A percentile compares a stretch with the other conserved stretches of the same genome.
Evolutionary conservation across 2,888 invertebrate species (phyloP).

Genomic region (Podabrus alpinus): DNA sequence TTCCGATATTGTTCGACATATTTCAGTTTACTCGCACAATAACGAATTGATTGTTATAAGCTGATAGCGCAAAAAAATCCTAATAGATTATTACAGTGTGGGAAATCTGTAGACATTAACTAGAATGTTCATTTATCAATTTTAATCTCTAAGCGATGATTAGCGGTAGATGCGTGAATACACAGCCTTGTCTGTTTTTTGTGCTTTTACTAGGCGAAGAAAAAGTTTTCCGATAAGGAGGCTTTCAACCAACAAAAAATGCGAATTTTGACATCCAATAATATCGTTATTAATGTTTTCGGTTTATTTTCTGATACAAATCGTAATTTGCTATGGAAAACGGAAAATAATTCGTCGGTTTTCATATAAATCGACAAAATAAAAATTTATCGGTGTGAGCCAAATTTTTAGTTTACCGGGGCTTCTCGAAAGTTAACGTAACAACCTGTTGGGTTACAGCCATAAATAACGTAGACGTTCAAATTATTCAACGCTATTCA

Average conservation of each 20-base stretch:
- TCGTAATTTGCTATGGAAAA: background rate
- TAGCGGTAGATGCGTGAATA: conserved; percentile 13
- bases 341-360: background rate
- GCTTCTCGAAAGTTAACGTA: background rate
- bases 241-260: background rate
- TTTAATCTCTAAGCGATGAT: conserved; percentile 10
- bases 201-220: conserved; percentile 2
- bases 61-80: background rate
- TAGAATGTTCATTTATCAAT: conserved; percentile 10
- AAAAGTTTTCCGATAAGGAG: background rate
- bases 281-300: background rate
- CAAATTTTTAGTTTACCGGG: background rate
- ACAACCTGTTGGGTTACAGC: background rate
- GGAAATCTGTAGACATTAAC: background rate
- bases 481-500: too few species aligned
- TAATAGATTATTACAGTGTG: background rate
- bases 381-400: background rate
- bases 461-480: too few species aligned
- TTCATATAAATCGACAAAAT: background rate
- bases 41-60: background rate
- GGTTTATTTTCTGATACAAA: background rate
- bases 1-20: background rate
- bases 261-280: background rate
- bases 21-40: background rate
- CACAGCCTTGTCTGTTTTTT: conserved; percentile 6